These are phyloP conservation scores for Dermolepida albohirtum DNA, from an alignment of 2,888 invertebrate genomes.

Conservation along the genomic window DNA sequence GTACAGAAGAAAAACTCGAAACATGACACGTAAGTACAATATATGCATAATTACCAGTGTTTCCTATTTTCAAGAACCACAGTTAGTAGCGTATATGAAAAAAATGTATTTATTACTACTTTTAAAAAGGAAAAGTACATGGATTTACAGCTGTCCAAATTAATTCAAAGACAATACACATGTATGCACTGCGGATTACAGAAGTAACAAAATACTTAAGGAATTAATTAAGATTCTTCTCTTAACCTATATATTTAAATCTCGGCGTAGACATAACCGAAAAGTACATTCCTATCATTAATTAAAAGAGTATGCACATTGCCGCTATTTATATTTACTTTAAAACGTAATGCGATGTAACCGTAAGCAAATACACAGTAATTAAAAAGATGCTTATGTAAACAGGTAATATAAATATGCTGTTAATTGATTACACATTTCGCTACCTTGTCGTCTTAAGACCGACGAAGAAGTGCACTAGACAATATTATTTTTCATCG, in stretches of 20 bases:
- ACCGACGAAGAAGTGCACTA: too few relatives aligned
- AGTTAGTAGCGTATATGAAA: too few relatives aligned
- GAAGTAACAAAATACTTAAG: not conserved
- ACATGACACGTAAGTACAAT: too few relatives aligned
- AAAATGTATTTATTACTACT: not conserved
- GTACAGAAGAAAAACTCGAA: too few relatives aligned
- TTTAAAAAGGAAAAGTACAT: too few relatives aligned
- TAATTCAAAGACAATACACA: too few relatives aligned
- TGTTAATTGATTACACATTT: not conserved
- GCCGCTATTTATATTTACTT: conserved; percentile 6
- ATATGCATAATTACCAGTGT: too few relatives aligned
- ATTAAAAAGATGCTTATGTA: conserved; percentile 14
- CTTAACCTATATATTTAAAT: not conserved
- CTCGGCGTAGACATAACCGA: not conserved
- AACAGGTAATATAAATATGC: conserved; percentile 8
- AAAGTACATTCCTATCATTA: conserved; percentile 7
- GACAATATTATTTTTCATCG: too few relatives aligned
- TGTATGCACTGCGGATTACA: too few relatives aligned
- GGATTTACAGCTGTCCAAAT: too few relatives aligned
- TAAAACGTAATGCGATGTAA: conserved; percentile 7
- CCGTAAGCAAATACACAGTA: conserved; percentile 10
- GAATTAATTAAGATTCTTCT: not conserved
- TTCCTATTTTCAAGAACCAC: too few relatives aligned
- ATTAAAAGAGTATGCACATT: not conserved
- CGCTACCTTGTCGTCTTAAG: too few relatives aligned